Evolutionary conservation across 2,113 vertebrate species (phyloP).

Genomic region (Zosterops pallidus): DNA sequence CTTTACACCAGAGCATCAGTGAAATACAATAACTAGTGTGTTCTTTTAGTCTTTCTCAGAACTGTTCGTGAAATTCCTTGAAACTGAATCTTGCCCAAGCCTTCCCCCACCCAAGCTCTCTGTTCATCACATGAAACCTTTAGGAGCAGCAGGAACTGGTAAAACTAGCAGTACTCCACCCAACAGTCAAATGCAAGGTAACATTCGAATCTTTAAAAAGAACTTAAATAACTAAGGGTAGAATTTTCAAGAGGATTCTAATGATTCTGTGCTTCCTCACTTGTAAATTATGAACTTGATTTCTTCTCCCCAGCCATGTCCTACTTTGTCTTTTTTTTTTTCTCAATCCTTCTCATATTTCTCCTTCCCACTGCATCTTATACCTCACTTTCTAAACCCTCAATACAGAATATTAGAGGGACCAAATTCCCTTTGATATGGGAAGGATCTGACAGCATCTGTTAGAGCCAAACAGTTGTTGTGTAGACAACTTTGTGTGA

Average conservation of each 20-base stretch:
- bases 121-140: slow-evolving; percentile 83
- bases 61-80: slow-evolving; percentile 96
- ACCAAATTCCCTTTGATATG: background rate
- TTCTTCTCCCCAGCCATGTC: background rate
- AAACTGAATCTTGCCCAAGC: slow-evolving; percentile 89
- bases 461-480: background rate
- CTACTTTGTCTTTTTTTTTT: background rate
- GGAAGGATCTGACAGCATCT: background rate
- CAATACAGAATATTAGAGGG: background rate
- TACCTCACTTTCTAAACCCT: background rate
- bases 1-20: background rate
- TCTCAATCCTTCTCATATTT: background rate
- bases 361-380: background rate
- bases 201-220: background rate
- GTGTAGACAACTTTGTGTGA: background rate
- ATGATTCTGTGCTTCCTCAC: background rate
- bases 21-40: background rate
- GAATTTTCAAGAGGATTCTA: background rate
- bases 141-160: slow-evolving; percentile 75
- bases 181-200: slow-evolving; percentile 73
- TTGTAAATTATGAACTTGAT: background rate
- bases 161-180: slow-evolving; percentile 38
- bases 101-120: slow-evolving; percentile 85
- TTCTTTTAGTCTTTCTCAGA: slow-evolving; percentile 92
- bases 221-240: background rate